Evolutionary conservation across 2,888 invertebrate genomes (phyloP).

Genomic region (Helleia helle): DNA sequence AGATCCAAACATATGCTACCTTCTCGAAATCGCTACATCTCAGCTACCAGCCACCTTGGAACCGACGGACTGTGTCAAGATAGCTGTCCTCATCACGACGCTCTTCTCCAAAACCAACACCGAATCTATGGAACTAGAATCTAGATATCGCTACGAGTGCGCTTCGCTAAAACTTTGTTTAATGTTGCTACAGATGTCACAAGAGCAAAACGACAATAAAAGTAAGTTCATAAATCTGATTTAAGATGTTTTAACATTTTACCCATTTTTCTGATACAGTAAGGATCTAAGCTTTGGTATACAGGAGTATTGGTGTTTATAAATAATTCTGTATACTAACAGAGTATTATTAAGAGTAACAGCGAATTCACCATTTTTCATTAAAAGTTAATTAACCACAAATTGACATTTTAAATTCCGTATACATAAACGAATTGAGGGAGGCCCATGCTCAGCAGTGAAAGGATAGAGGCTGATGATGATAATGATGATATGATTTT

Average conservation of each 20-base stretch:
- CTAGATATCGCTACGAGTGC: constrained; percentile 38
- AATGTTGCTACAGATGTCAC: constrained; percentile 40
- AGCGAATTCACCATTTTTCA: too few species aligned
- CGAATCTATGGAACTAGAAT: constrained; percentile 22
- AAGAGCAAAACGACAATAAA: constrained; percentile 46
- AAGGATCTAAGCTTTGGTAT: too few species aligned
- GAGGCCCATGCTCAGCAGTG: too few species aligned
- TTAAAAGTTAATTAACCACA: too few species aligned
- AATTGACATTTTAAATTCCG: too few species aligned
- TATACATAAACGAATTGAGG: too few species aligned
- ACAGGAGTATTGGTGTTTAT: too few species aligned
- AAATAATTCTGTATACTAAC: too few species aligned
- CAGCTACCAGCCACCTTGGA: constrained; percentile 41
- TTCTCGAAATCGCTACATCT: constrained; percentile 47
- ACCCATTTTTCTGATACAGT: neutral
- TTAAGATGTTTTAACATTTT: too few species aligned
- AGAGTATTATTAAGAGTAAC: too few species aligned
- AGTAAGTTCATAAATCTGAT: constrained; percentile 36
- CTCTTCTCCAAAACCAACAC: constrained; percentile 40
- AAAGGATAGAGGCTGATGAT: too few species aligned
- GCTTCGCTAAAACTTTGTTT: constrained; percentile 50
- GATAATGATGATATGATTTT: too few species aligned
- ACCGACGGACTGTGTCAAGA: constrained; percentile 36
- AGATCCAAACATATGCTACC: constrained; percentile 47
- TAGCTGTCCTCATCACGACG: constrained; percentile 44